Percentiles rank a stretch among this genome's conserved stretches.
Evolutionary conservation across 2,797 vertebrate species (phyloP).

Genomic region (Mus spretus): DNA sequence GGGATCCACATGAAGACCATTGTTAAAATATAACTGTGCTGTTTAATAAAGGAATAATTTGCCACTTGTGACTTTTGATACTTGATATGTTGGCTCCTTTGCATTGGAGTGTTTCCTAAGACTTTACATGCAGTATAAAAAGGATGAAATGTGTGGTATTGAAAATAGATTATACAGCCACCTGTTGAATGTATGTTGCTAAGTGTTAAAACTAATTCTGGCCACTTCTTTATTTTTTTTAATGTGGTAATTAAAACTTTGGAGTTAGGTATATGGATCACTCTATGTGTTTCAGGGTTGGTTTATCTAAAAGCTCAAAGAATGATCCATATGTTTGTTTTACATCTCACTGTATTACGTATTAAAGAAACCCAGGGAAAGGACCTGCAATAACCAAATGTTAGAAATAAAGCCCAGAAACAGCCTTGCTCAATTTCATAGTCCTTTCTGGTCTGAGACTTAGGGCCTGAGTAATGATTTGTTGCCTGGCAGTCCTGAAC

Average conservation of each 20-base stretch:
- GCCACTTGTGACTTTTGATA: not conserved
- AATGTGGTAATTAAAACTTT: not conserved
- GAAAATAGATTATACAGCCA: not conserved
- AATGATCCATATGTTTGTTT: constrained; percentile 17
- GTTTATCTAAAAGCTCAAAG: not conserved
- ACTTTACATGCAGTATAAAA: not conserved
- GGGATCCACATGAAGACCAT: too few relatives aligned
- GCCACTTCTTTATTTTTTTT: not conserved
- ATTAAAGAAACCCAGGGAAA: constrained; percentile 4
- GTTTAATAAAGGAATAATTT: not conserved
- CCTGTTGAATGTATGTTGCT: not conserved
- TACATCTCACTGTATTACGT: not conserved
- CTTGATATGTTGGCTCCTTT: not conserved
- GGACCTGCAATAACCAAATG: not conserved
- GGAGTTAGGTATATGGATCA: not conserved
- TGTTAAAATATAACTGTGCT: not conserved
- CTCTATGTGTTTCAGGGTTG: not conserved
- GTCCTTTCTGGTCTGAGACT: not conserved
- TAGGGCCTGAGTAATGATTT: not conserved
- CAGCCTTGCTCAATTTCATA: not conserved
- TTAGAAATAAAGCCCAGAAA: constrained; percentile 9
- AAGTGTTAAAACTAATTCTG: not conserved
- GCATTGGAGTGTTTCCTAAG: not conserved
- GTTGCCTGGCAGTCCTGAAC: not conserved
- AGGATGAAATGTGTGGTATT: not conserved